Conservation (phyloP, 2,888 invertebrate genomes). For the Anodontia alba region DNA sequence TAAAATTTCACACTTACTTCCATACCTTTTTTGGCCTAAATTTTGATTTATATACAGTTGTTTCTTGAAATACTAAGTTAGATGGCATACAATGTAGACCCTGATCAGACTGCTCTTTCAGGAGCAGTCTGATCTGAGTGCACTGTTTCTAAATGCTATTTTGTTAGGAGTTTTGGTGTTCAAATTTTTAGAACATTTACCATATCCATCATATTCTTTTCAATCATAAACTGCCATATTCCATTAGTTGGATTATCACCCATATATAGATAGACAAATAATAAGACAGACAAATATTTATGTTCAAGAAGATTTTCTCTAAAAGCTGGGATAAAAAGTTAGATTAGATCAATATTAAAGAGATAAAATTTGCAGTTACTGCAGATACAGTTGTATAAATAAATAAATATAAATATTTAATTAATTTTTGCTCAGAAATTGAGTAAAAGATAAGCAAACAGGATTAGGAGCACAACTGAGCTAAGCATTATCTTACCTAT, state of each 20-base stretch:
- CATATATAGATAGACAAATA: not conserved
- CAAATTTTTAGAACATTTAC: too few relatives aligned
- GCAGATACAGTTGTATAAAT: not conserved
- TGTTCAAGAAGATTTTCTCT: not conserved
- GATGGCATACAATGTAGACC: too few relatives aligned
- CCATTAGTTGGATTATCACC: not conserved
- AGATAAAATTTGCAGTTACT: not conserved
- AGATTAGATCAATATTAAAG: not conserved
- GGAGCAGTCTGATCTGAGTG: too few relatives aligned
- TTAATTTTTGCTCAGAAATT: not conserved
- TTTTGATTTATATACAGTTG: too few relatives aligned
- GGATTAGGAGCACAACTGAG: not conserved
- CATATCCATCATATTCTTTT: not conserved
- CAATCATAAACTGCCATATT: not conserved
- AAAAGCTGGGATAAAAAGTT: not conserved
- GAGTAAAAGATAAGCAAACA: constrained; percentile 6
- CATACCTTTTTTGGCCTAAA: too few relatives aligned
- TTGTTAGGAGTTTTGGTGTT: too few relatives aligned
- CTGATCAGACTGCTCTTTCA: too few relatives aligned
- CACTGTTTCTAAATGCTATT: too few relatives aligned
- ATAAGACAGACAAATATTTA: constrained; percentile 2
- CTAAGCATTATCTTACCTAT: too few relatives aligned
- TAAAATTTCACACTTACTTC: too few relatives aligned
- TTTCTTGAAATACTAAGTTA: too few relatives aligned
- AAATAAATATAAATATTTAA: constrained; percentile 5